A percentile compares a stretch with the other conserved stretches of the same genome.
These are phyloP conservation scores for Columba guinea DNA, from an alignment of 2,797 vertebrate genomes.

Conservation along the genomic window DNA sequence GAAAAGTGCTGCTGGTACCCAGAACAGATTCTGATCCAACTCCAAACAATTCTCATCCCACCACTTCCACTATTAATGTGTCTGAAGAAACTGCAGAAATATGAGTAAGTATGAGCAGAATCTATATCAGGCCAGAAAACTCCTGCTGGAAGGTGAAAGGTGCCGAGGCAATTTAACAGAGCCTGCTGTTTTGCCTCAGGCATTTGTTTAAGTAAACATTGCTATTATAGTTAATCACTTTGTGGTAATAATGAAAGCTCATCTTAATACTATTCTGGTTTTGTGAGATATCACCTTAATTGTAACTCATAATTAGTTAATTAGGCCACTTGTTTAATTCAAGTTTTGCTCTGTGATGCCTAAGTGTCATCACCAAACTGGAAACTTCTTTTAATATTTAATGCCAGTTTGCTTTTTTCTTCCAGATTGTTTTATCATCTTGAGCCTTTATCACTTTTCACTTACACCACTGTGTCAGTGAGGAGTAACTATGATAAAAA, in stretches of 20 bases:
- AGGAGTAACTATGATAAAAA: neutral
- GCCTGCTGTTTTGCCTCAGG: neutral
- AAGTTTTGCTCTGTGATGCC: neutral
- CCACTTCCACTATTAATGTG: neutral
- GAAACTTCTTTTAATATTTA: neutral
- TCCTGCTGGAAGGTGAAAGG: neutral
- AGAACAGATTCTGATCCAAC: neutral
- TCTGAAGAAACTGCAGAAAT: neutral
- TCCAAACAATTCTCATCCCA: neutral
- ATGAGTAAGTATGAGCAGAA: neutral
- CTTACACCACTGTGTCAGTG: neutral
- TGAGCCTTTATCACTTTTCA: neutral
- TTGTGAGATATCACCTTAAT: neutral
- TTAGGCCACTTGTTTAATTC: constrained; percentile 14
- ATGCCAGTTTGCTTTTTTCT: neutral
- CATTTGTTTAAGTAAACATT: constrained; percentile 31
- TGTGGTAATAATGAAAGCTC: constrained; percentile 6
- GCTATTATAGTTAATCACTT: constrained; percentile 11
- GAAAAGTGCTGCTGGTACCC: neutral
- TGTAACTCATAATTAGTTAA: constrained; percentile 24
- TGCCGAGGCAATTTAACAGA: neutral
- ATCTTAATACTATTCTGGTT: neutral
- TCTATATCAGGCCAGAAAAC: neutral
- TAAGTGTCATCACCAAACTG: neutral
- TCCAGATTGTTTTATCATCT: neutral